Evolutionary conservation across 2,888 invertebrate species (phyloP).

Genomic region (Athalia rosae): DNA sequence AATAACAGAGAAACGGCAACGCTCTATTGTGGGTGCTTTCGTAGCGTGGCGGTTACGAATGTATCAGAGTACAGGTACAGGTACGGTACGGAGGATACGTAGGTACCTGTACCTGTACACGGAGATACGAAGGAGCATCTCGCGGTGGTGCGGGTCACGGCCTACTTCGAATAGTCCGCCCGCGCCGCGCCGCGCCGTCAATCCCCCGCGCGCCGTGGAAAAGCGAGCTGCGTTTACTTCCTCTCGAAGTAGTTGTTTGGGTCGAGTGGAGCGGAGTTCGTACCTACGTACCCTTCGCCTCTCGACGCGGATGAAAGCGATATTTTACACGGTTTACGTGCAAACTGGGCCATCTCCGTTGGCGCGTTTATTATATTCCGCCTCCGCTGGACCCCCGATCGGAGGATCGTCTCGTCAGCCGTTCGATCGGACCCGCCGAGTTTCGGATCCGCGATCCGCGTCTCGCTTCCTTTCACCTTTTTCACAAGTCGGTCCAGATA

Average conservation of each 20-base stretch:
- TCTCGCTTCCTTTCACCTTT: no score
- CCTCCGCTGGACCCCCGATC: no score
- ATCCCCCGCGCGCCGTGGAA: not conserved
- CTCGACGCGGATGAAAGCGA: conserved; percentile 26
- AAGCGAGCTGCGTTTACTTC: not conserved
- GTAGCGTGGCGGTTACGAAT: no score
- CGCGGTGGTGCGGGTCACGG: conserved; percentile 24
- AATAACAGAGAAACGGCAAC: no score
- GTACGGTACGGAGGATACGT: no score
- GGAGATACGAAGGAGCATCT: conserved; percentile 20
- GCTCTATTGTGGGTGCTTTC: no score
- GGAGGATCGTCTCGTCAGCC: no score
- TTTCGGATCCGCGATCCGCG: no score
- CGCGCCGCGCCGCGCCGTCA: not conserved
- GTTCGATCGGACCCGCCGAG: no score
- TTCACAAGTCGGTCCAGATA: no score
- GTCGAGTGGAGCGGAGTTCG: conserved; percentile 2
- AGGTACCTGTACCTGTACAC: not conserved
- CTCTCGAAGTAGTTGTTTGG: not conserved
- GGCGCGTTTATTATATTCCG: not conserved
- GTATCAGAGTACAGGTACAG: no score
- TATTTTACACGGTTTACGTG: conserved; percentile 11
- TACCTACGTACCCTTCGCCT: not conserved
- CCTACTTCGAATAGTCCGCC: conserved; percentile 18
- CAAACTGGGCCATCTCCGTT: not conserved